Percentiles rank a stretch among this genome's conserved stretches.
These are phyloP conservation scores for Toxotes chatareus DNA, from an alignment of 2,113 vertebrate genomes.

Conservation along the genomic window DNA sequence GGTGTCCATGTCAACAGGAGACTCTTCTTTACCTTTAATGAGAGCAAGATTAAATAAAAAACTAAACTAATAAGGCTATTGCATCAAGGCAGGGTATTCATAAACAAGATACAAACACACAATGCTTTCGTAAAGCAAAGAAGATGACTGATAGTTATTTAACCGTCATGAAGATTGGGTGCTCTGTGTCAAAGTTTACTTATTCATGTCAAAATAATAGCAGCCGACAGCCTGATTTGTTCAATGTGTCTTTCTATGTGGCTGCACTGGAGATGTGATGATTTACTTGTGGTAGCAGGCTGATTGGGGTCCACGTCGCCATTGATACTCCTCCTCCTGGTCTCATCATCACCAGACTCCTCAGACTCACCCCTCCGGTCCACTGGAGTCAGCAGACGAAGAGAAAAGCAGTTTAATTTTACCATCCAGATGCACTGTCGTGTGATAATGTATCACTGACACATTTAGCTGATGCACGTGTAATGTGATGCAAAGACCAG, in stretches of 20 bases:
- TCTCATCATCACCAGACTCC: conserved; percentile 96
- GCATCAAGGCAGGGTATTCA: background rate
- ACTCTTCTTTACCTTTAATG: conserved; percentile 89
- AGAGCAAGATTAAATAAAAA: background rate
- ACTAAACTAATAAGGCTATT: background rate
- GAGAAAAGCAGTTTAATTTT: background rate
- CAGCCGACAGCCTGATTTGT: background rate
- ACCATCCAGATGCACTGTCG: background rate
- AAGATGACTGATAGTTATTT: background rate
- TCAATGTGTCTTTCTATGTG: background rate
- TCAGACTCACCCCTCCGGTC: conserved; percentile 94
- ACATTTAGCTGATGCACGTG: conserved; percentile 27
- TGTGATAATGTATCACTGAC: background rate
- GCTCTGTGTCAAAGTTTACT: background rate
- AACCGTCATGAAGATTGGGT: background rate
- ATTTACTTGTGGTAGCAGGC: conserved; percentile 72
- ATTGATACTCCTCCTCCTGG: conserved; percentile 85
- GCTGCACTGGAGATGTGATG: background rate
- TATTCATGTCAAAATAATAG: background rate
- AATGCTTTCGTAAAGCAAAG: background rate
- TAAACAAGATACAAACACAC: background rate
- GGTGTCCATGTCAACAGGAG: conserved; percentile 96
- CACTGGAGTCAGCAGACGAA: conserved; percentile 80
- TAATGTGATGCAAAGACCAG: conserved; percentile 5
- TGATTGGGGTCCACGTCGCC: conserved; percentile 88